Evolutionary conservation across 2,888 invertebrate genomes (phyloP).

Genomic region (Sesia bembeciformis): DNA sequence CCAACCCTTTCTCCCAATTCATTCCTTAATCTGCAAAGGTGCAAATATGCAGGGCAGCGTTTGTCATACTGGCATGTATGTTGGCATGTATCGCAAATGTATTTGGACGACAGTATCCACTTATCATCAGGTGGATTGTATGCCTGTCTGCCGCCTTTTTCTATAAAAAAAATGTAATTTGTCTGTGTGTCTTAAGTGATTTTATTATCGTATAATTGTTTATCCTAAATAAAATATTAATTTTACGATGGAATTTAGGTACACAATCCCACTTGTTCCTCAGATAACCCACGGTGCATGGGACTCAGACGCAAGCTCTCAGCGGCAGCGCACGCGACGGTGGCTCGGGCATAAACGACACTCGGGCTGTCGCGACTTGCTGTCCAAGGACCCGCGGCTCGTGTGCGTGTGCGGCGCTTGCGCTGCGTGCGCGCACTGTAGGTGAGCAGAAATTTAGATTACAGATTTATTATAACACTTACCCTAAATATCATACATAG

Average conservation of each 20-base stretch:
- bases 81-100: too few species aligned
- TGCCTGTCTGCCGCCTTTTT: too few species aligned
- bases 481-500: not conserved
- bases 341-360: constrained; percentile 33
- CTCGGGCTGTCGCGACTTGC: constrained; percentile 41
- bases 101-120: too few species aligned
- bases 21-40: too few species aligned
- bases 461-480: not conserved
- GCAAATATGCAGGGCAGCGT: too few species aligned
- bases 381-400: constrained; percentile 50
- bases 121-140: too few species aligned
- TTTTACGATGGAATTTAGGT: not conserved
- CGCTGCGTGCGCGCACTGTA: constrained; percentile 44
- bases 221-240: too few species aligned
- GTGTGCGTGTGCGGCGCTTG: constrained; percentile 54
- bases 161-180: too few species aligned
- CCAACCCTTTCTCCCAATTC: too few species aligned
- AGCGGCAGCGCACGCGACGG: constrained; percentile 31
- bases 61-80: too few species aligned
- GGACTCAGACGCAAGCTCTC: constrained; percentile 31
- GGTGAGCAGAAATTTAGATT: constrained; percentile 17
- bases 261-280: not conserved
- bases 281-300: constrained; percentile 52
- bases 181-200: too few species aligned
- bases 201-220: too few species aligned